phyloP scores from a whole-genome alignment of 2,797 vertebrate species.

The Propithecus deckenii region DNA sequence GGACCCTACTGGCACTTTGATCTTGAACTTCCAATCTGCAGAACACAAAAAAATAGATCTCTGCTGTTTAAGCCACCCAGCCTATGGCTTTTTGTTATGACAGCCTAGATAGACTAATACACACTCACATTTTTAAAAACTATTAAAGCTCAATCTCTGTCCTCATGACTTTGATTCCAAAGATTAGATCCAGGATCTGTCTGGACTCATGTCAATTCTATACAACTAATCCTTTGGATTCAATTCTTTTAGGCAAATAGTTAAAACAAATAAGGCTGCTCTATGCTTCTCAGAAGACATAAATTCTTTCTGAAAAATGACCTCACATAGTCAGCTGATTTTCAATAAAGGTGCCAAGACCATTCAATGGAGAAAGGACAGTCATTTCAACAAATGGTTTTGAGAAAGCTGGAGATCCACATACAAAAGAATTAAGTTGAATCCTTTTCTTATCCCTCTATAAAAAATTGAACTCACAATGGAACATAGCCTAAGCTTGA shows the following conservation, averaged over 20 bases:
- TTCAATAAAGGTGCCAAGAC: background rate
- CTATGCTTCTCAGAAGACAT: background rate
- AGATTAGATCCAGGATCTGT: background rate
- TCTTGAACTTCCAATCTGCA: background rate
- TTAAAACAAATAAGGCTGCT: background rate
- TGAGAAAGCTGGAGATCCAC: background rate
- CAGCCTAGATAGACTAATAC: background rate
- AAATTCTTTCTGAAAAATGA: background rate
- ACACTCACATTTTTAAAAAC: background rate
- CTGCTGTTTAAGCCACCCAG: background rate
- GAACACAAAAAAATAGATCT: background rate
- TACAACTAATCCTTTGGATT: background rate
- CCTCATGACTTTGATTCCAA: conserved; percentile 20
- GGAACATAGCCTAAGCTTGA: background rate
- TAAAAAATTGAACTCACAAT: background rate
- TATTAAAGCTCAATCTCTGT: background rate
- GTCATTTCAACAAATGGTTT: background rate
- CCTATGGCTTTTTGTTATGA: background rate
- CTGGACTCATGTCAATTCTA: background rate
- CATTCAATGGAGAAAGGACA: background rate
- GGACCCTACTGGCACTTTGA: background rate
- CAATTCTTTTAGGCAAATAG: background rate
- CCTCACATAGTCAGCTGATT: background rate
- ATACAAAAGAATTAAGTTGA: background rate
- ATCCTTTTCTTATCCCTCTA: background rate